phyloP scores from a whole-genome alignment of 2,797 vertebrate species.

The Sebastes vulpes region DNA sequence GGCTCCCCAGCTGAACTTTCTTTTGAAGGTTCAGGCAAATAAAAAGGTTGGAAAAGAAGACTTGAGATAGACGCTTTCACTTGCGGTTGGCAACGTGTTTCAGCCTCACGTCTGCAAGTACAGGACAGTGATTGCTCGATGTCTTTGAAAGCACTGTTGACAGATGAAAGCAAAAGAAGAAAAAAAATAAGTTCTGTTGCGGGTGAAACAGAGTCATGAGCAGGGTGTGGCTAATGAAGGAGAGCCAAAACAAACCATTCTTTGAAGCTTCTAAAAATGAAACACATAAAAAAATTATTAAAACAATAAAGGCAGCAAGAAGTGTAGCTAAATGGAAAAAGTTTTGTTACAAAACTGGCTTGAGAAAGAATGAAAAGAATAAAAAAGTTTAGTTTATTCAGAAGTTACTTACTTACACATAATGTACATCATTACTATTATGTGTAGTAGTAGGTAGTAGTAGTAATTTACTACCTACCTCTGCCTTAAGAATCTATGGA shows the following conservation, averaged over 20 bases:
- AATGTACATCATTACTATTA: neutral
- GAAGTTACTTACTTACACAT: neutral
- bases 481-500: no score
- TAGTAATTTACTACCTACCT: no score
- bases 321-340: neutral
- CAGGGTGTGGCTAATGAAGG: neutral
- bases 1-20: neutral
- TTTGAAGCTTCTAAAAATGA: neutral
- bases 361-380: neutral
- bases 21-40: neutral
- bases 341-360: neutral
- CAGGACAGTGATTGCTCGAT: neutral
- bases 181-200: neutral
- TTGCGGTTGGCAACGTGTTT: neutral
- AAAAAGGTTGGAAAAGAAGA: neutral
- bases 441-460: neutral
- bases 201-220: neutral
- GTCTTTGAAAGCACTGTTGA: neutral
- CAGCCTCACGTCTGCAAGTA: neutral
- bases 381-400: neutral
- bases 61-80: neutral
- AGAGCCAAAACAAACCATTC: neutral
- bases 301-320: neutral
- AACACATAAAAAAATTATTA: neutral
- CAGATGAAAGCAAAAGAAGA: neutral